Evolutionary conservation across 2,888 invertebrate species (phyloP).

Genomic region (Drosophila nr. medialis): DNA sequence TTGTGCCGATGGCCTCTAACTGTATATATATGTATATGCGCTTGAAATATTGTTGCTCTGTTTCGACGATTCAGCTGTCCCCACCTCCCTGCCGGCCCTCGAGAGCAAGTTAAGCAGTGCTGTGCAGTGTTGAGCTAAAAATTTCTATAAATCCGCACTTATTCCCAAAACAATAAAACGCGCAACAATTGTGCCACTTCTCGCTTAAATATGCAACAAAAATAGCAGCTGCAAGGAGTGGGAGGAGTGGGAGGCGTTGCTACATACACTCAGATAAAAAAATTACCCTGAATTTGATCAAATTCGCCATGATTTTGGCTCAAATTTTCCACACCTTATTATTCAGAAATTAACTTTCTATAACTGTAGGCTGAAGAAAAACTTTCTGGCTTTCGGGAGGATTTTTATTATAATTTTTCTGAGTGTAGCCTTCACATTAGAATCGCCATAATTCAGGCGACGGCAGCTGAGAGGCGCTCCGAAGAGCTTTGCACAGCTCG

Average conservation of each 20-base stretch:
- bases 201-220: constrained; percentile 74
- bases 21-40: constrained; percentile 36
- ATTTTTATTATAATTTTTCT: background rate
- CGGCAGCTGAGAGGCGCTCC: constrained; percentile 52
- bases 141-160: constrained; percentile 78
- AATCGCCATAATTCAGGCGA: constrained; percentile 73
- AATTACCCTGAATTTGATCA: background rate
- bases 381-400: background rate
- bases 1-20: constrained; percentile 52
- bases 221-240: constrained; percentile 19
- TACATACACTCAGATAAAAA: constrained; percentile 28
- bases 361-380: background rate
- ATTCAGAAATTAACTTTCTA: background rate
- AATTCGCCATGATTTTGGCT: background rate
- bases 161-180: constrained; percentile 79
- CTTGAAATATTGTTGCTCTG: constrained; percentile 64
- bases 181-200: constrained; percentile 76
- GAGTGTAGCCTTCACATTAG: constrained; percentile 61
- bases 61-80: constrained; percentile 24
- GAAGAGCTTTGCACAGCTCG: constrained; percentile 19
- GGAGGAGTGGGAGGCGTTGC: constrained; percentile 19
- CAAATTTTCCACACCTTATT: background rate
- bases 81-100: background rate
- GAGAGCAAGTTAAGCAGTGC: constrained; percentile 18
- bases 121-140: constrained; percentile 47